A percentile compares a stretch with the other conserved stretches of the same genome.
Conservation (phyloP, 2,888 invertebrate genomes). For the Microdon myrmicae region DNA sequence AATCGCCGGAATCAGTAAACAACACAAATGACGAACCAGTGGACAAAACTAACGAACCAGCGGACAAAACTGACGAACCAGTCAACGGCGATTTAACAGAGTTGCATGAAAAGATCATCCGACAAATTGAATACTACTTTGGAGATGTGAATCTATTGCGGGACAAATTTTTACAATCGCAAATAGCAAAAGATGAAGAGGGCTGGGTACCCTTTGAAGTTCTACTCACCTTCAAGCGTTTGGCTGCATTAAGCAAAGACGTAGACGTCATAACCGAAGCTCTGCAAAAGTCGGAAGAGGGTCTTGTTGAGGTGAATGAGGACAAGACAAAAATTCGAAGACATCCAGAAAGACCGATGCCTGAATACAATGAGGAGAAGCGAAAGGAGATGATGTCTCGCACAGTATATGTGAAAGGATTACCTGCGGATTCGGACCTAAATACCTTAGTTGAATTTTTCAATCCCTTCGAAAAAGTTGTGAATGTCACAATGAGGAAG, state of each 20-base stretch:
- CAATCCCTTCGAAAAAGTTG: constrained; percentile 74
- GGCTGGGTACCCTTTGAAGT: constrained; percentile 91
- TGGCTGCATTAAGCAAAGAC: constrained; percentile 78
- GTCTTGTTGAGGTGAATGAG: constrained; percentile 76
- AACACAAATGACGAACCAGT: constrained; percentile 15
- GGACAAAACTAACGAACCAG: constrained; percentile 11
- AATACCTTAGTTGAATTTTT: constrained; percentile 81
- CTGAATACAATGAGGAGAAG: constrained; percentile 85
- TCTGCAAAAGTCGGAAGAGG: constrained; percentile 77
- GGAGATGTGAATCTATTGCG: constrained; percentile 92
- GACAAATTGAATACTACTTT: constrained; percentile 74
- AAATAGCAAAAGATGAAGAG: constrained; percentile 85
- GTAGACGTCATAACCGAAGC: constrained; percentile 77
- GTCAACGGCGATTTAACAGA: constrained; percentile 56
- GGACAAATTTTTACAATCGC: constrained; percentile 92
- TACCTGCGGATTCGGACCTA: constrained; percentile 75
- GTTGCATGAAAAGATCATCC: constrained; percentile 73
- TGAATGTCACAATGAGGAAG: constrained; percentile 75
- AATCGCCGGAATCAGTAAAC: background rate
- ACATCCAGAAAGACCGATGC: constrained; percentile 74
- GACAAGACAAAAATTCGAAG: constrained; percentile 74
- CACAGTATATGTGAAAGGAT: constrained; percentile 90
- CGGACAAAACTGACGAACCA: constrained; percentile 24
- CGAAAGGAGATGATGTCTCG: constrained; percentile 80
- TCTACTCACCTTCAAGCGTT: constrained; percentile 88